Base-by-base conservation (phyloP, 2,888 invertebrate genomes). In the Subacronicta megacephala region DNA sequence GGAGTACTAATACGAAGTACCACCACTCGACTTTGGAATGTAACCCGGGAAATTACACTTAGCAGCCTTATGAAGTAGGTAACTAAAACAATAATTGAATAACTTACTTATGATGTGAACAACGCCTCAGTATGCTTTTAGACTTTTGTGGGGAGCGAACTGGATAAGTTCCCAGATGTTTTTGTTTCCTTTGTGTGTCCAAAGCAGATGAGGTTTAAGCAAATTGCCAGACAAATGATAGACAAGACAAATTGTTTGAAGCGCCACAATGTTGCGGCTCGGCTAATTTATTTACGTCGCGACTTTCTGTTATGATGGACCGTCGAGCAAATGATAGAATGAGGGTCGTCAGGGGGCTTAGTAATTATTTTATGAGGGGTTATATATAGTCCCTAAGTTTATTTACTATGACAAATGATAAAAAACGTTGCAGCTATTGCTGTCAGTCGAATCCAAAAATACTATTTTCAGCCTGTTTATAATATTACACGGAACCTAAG, bases 181-280 rank as follows among this genome's bases (percentile, higher is more conserved):
- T 87, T 88, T 84, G 81, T 71, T 74, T 78, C 82, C 81, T 81
- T 67, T 53, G 40, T 65, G 78, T 85, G 87, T 89, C 84, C 77
- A 63, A 63, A 69, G 67, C 90, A 90, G 88, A 85, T 82, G 85
- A 85, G 81, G 65, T 80, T 80, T 81, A 84, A 84, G 84, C 85
- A 85, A 88, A 88, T 87, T 85, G 74, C 77, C 76, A 84, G 84
- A 88, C 88, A 85, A 89, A 89, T 89, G 87, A 88, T 82, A 74
- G 80, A 78, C 80, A 77, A 85, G 89, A 88, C 84, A 89, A 89
- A 89, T 88, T 83, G 83, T 81, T 79, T 77, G 67, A 74, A 82
- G 77, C 74, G 82, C 66, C 79, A 75, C 82, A 83, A 81, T 82
- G 78, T 82, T 78, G 78, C 57, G 76, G 76, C 69, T 55, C 63